Evolutionary conservation across 2,113 vertebrate species (phyloP), one percentile per base, ranked within the genome.

Genomic region (Platysternon megacephalum): DNA sequence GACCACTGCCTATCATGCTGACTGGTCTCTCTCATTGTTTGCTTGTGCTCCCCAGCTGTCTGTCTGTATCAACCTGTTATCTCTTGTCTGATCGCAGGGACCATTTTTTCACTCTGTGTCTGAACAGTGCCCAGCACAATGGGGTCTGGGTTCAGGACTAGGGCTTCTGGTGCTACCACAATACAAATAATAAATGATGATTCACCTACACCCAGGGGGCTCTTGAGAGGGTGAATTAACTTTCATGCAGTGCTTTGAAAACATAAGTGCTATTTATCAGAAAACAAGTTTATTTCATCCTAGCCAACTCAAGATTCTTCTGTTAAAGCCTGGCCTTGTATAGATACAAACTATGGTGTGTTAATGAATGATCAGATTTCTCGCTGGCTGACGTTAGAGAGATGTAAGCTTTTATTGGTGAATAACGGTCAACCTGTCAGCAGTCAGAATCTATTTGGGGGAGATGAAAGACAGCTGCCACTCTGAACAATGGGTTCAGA

Each of bases 51-150:
- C 72, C 72, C 35, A 2, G 3, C 22, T 28, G 17, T 76, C 24
- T 44, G 39, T 28, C n/a, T 76, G 42, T 28, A 76, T 76, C 72
- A 24, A 21, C 11, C 39, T 76, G 72, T 26, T 42, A 26, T 13
- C 22, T 76, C 52, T 53, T 82, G 32, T 81, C 52, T 82, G n/a
- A 42, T 14, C 4, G 19, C 61, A 44, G 28, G 61, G 48, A 5
- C 44, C 8, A 24, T 26, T 21, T 81, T n/a, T 78, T 81, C 53
- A 4, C 68, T 84, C 29, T 49, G 1, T 61, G 3, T 32, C 82
- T 28, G 6, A 12, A 29, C 16, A n/a, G 28, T 4, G 49, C 2
- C 0, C 4, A 44, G 51, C 14, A 53, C 29, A 1, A 1, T 56
- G 51, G 52, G 13, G 9, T 74, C 58, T 46, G 86, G 49, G 3